Conservation (phyloP, 1,140 invertebrate species). For the Andrena cerasifolii region DNA sequence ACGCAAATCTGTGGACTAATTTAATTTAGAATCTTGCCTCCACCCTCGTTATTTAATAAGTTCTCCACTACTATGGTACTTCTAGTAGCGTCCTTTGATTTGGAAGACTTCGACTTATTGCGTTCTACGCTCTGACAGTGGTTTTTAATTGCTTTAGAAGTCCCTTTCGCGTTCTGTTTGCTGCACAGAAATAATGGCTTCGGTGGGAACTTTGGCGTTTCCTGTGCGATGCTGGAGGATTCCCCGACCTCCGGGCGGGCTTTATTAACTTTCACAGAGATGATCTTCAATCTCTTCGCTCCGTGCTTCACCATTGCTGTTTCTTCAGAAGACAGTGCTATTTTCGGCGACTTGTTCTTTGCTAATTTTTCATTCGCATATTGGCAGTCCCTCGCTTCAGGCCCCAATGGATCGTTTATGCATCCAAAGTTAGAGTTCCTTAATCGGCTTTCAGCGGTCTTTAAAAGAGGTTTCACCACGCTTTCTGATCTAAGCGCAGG, state of each 20-base stretch:
- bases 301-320: constrained; percentile 72
- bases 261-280: constrained; percentile 58
- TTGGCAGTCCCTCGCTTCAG: constrained; percentile 6
- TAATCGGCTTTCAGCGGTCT: constrained; percentile 19
- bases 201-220: constrained; percentile 30
- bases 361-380: constrained; percentile 29
- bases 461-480: constrained; percentile 36
- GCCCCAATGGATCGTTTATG: constrained; percentile 1
- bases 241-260: constrained; percentile 63
- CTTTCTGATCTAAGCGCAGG: constrained; percentile 58
- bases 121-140: constrained; percentile 56
- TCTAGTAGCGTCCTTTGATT: constrained; percentile 53
- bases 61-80: constrained; percentile 7
- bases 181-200: constrained; percentile 52
- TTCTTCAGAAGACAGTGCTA: constrained; percentile 60
- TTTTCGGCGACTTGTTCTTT: constrained; percentile 21
- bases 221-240: constrained; percentile 46
- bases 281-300: constrained; percentile 73
- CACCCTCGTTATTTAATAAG: constrained; percentile 7
- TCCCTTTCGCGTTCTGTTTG: constrained; percentile 65
- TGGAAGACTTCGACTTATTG: constrained; percentile 67
- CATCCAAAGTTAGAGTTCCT: constrained; percentile 19
- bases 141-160: constrained; percentile 48
- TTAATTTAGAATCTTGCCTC: constrained; percentile 54
- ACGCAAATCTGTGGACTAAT: constrained; percentile 2